Evolutionary conservation across 2,797 vertebrate genomes (phyloP), one percentile per base, ranked within the genome.

Genomic region (Megaceryle alcyon): DNA sequence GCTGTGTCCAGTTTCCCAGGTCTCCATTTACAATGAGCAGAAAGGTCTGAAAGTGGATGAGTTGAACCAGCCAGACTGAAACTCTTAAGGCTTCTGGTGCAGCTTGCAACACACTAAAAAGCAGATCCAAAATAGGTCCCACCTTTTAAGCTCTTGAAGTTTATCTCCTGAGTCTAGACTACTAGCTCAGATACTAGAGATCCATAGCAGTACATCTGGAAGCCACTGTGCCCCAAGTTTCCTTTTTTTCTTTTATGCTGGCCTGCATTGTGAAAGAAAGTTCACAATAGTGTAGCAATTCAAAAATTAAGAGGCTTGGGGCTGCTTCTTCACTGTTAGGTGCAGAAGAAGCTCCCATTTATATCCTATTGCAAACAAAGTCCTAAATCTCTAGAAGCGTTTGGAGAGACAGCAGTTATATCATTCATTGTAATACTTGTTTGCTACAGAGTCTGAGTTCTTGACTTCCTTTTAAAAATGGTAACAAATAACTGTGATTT

Each of bases 221-320:
- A 66, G 14, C 22, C 37, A 22, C 31, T 22, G 10, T 51, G 16
- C 17, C 18, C 25, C 28, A 79, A 0, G 25, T 35, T 37, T 33
- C 33, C 54, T 37, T 23, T 19, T 15, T 63, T 59, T 23, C 21
- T 15, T 63, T 59, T 68, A 49, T 1, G 1, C 43, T 37, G 31
- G 31, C 20, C 56, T 70, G 8, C 15, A 3, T 1, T 59, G 37
- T 49, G 23, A 46, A 73, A 91, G 23, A 4, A 53, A 82, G 28
- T 18, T 56, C 16, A 33, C 0, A 1, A 13, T 23, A 60, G 14
- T 0, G 8, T 7, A 51, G 12, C 21, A 79, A 64, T 46, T 31
- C 2, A 25, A 65, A 68, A 73, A 60, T 46, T 22, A 4, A 48
- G 44, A 71, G 8, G 28, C 43, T 33, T 41, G 13, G 12, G 13